phyloP scores from a whole-genome alignment of 2,797 vertebrate genomes.

The Allobates femoralis region DNA sequence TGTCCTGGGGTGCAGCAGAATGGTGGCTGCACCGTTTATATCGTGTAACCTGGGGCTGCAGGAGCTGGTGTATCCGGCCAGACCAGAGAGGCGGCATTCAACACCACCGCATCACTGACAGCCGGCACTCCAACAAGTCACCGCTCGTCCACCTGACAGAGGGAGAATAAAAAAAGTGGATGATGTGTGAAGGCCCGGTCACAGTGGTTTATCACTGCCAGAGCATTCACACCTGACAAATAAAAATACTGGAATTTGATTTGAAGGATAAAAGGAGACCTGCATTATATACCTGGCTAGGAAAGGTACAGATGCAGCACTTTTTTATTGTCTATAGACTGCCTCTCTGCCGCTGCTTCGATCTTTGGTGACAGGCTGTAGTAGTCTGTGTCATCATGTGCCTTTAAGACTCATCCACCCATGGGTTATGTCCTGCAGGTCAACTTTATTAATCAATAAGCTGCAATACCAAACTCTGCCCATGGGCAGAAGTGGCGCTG shows the following conservation, averaged over 20 bases:
- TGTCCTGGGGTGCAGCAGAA: neutral
- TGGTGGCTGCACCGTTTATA: neutral
- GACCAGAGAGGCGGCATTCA: neutral
- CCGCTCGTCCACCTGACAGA: conserved; percentile 11
- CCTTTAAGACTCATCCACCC: too few species aligned
- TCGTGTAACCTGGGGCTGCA: neutral
- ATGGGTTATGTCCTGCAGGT: too few species aligned
- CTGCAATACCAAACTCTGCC: too few species aligned
- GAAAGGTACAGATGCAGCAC: neutral
- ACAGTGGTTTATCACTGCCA: neutral
- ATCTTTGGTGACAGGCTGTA: too few species aligned
- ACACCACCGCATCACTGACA: too few species aligned
- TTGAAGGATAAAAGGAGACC: neutral
- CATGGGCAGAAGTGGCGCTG: too few species aligned
- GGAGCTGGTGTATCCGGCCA: neutral
- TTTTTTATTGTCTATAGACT: neutral
- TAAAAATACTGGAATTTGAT: neutral
- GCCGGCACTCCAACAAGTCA: neutral
- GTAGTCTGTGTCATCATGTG: too few species aligned
- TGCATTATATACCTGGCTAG: neutral
- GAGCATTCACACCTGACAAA: neutral
- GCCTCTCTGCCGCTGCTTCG: too few species aligned
- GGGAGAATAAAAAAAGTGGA: neutral
- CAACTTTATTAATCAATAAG: too few species aligned
- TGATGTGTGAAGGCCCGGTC: neutral